Evolutionary conservation across 2,113 vertebrate species (phyloP).

Genomic region (Spermophilus dauricus): DNA sequence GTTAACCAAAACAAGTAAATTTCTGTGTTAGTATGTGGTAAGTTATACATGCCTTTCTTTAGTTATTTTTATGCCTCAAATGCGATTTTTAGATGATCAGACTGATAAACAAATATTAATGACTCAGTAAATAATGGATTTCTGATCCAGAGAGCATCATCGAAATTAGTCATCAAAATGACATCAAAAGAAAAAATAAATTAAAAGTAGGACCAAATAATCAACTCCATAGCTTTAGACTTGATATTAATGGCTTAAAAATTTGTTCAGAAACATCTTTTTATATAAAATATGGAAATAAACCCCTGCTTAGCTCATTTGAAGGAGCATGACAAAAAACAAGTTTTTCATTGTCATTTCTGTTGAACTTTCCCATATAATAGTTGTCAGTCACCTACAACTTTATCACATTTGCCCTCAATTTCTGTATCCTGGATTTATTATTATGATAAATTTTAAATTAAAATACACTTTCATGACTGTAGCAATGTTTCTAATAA

Average conservation of each 20-base stretch:
- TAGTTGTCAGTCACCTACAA: background rate
- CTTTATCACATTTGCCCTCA: background rate
- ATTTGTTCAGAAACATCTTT: background rate
- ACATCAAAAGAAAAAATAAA: constrained; percentile 24
- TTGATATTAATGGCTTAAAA: background rate
- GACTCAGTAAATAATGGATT: constrained; percentile 8
- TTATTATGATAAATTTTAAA: constrained; percentile 8
- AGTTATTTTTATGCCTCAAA: background rate
- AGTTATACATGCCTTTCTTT: background rate
- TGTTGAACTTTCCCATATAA: background rate
- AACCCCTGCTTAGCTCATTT: background rate
- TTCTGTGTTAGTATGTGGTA: background rate
- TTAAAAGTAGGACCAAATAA: background rate
- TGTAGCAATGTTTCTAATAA: background rate
- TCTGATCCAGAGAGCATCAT: background rate
- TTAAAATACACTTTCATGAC: background rate
- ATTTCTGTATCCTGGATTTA: background rate
- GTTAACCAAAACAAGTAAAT: background rate
- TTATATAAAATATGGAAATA: background rate
- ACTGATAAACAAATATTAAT: constrained; percentile 10
- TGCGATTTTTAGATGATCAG: background rate
- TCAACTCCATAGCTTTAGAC: background rate
- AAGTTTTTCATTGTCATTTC: background rate
- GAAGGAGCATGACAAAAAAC: background rate
- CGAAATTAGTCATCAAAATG: constrained; percentile 49